Evolutionary conservation across 2,113 vertebrate genomes (phyloP), one percentile per base, ranked within the genome.

Genomic region (Phocoena sinus): DNA sequence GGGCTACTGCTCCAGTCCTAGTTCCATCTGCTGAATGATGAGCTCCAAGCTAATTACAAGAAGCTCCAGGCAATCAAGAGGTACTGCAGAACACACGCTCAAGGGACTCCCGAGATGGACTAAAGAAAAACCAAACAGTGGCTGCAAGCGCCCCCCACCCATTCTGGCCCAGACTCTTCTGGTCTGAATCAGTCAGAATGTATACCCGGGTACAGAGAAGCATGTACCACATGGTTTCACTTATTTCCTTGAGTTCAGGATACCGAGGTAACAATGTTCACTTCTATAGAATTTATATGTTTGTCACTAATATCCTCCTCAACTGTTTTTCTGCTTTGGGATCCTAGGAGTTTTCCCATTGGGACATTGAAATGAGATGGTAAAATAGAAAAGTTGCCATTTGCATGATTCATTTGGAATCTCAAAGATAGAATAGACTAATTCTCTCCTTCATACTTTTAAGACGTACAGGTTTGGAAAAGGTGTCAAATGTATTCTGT

Each of bases 281-380:
- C 33, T 23, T 63, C 38, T 26, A n/a, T 2, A 15, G 63, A 84
- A 63, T 25, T 76, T 79, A 26, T 31, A 1, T 70, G 38, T 58
- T 91, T 90, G 70, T 74, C 58, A 31, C 9, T 62, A 84, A 63
- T 50, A 36, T 31, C 17, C 68, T 93, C 53, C 26, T 31, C 10
- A 58, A 47, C 26, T 56, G 8, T 14, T 62, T 88, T 77, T 63
- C 53, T 41, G 36, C 20, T 33, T 50, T 88, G 31, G 25, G 50
- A 6, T 41, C n/a, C 86, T 67, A 31, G 36, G n/a, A 80, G 38
- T 41, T 20, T 47, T 71, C 47, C 44, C 33, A 56, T 4, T 68
- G 70, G 94, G 89, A 67, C 93, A 88, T n/a, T 21, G 60, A 28
- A 84, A 87, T 9, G 36, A 50, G 44, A 77, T 13, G 18, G 36